Conservation (phyloP, 2,888 invertebrate species). For the Meteorus cinctellus region DNA sequence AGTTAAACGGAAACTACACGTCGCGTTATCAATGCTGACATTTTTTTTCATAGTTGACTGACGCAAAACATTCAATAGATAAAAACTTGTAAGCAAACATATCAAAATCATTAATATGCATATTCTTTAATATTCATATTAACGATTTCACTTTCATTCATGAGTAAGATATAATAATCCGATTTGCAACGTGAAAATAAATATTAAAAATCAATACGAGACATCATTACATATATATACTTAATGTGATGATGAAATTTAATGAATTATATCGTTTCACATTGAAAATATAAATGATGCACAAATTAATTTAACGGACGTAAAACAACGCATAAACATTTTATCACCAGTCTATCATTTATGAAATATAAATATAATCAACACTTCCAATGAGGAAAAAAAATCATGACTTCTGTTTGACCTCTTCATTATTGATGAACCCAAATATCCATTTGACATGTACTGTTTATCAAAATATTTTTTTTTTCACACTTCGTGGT, state of each 20-base stretch:
- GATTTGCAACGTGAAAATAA: background rate
- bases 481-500: background rate
- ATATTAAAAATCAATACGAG: background rate
- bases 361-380: constrained; percentile 29
- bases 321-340: constrained; percentile 26
- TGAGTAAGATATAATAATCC: background rate
- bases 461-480: background rate
- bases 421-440: background rate
- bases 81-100: too few species aligned
- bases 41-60: constrained; percentile 21
- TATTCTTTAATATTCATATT: too few species aligned
- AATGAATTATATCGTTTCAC: background rate
- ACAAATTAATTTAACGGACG: constrained; percentile 34
- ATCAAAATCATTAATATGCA: too few species aligned
- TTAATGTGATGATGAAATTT: background rate
- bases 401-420: background rate
- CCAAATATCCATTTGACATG: background rate
- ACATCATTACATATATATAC: background rate
- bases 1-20: constrained; percentile 41
- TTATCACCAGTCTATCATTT: background rate
- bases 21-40: constrained; percentile 35
- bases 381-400: constrained; percentile 18
- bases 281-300: constrained; percentile 22
- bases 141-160: background rate
- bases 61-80: background rate